Evolutionary conservation across 2,888 invertebrate genomes (phyloP).

Genomic region (Argyresthia albistria): DNA sequence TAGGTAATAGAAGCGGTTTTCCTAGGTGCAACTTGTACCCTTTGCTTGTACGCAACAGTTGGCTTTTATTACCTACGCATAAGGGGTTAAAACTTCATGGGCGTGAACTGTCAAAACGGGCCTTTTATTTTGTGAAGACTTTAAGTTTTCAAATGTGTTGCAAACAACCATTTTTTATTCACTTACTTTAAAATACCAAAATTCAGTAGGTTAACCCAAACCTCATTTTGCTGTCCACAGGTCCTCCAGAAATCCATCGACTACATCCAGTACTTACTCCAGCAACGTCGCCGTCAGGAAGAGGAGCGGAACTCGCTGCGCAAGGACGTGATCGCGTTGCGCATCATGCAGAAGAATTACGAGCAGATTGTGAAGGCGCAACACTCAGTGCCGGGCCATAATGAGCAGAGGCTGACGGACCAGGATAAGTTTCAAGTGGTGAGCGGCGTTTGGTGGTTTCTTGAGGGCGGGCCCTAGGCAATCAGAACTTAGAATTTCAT

Average conservation of each 20-base stretch:
- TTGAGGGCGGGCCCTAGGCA: too few species aligned
- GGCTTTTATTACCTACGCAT: too few species aligned
- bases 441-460: constrained; percentile 35
- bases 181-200: too few species aligned
- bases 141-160: too few species aligned
- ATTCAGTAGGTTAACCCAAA: background rate
- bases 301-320: constrained; percentile 92
- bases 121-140: too few species aligned
- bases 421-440: constrained; percentile 98
- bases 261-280: constrained; percentile 91
- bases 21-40: too few species aligned
- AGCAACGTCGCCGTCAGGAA: constrained; percentile 94
- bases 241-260: constrained; percentile 95
- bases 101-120: too few species aligned
- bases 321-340: constrained; percentile 93
- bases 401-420: constrained; percentile 91
- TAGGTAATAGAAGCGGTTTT: too few species aligned
- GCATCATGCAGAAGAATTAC: constrained; percentile 95
- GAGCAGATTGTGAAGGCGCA: constrained; percentile 97
- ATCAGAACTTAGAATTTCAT: too few species aligned
- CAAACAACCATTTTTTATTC: too few species aligned
- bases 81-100: too few species aligned
- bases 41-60: too few species aligned
- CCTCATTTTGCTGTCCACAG: constrained; percentile 22
- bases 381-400: constrained; percentile 90